phyloP scores from a whole-genome alignment of 1,140 invertebrate genomes.

The Yoshiicerus persimilis region DNA sequence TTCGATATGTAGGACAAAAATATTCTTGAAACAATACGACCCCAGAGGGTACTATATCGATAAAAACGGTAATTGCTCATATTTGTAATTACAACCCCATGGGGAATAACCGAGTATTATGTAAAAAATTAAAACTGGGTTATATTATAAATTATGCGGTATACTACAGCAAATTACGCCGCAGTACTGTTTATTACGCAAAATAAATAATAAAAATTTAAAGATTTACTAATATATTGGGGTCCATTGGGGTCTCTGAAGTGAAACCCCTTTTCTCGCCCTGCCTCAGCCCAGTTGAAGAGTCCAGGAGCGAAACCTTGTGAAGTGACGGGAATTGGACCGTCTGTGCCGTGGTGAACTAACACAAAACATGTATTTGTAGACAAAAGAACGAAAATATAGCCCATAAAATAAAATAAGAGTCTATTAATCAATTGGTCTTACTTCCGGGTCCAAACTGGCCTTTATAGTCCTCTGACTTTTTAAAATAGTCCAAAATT shows the following conservation, averaged over 20 bases:
- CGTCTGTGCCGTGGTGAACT: neutral
- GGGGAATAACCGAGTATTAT: too few species aligned
- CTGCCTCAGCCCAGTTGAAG: neutral
- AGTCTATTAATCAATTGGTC: neutral
- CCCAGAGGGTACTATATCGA: too few species aligned
- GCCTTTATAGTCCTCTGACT: neutral
- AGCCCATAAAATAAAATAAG: too few species aligned
- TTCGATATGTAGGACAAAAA: too few species aligned
- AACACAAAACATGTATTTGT: neutral
- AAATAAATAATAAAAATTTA: too few species aligned
- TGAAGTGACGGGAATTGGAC: neutral
- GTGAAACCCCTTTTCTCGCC: neutral
- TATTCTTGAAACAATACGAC: too few species aligned
- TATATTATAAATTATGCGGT: too few species aligned
- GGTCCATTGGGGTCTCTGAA: slow-evolving; percentile 17
- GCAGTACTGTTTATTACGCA: too few species aligned
- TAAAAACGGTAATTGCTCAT: too few species aligned
- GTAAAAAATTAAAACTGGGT: too few species aligned
- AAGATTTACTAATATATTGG: neutral
- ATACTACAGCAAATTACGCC: too few species aligned
- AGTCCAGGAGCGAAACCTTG: neutral
- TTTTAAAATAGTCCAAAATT: slow-evolving; percentile 9
- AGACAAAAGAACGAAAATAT: neutral
- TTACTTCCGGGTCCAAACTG: neutral
- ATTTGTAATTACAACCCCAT: too few species aligned